A percentile compares a stretch with the other conserved stretches of the same genome.
Evolutionary conservation across 1,140 invertebrate species (phyloP).

Genomic region (Drosophila simulans): DNA sequence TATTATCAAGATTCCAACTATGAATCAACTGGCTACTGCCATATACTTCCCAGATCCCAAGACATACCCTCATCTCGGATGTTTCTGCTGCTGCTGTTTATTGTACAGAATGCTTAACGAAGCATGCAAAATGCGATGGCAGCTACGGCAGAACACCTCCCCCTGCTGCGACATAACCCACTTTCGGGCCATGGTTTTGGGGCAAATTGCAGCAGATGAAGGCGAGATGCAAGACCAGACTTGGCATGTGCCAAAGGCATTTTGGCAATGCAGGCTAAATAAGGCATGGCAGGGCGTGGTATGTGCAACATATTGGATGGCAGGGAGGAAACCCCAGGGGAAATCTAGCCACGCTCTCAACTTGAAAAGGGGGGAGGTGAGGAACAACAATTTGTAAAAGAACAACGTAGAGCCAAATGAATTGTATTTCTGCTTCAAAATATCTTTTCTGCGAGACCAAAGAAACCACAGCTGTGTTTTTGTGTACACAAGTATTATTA

Average conservation of each 20-base stretch:
- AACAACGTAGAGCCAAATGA: slow-evolving; percentile 32
- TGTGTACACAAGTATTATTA: slow-evolving; percentile 20
- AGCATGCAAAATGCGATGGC: slow-evolving; percentile 78
- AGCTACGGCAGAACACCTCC: slow-evolving; percentile 9
- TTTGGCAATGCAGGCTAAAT: slow-evolving; percentile 49
- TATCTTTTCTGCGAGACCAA: slow-evolving; percentile 71
- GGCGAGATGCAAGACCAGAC: slow-evolving; percentile 22
- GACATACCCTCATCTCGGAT: slow-evolving; percentile 1
- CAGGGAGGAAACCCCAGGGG: slow-evolving; percentile 21
- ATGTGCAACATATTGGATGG: slow-evolving; percentile 57
- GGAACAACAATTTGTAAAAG: slow-evolving; percentile 25
- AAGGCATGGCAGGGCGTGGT: slow-evolving; percentile 39
- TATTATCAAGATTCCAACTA: background rate
- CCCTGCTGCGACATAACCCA: background rate
- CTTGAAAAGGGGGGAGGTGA: slow-evolving; percentile 16
- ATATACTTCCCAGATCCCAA: background rate
- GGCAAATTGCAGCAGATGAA: slow-evolving; percentile 44
- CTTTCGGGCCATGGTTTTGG: slow-evolving; percentile 2
- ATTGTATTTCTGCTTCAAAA: slow-evolving; percentile 40
- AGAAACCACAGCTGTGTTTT: slow-evolving; percentile 65
- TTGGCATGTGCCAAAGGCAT: slow-evolving; percentile 47
- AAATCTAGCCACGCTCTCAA: slow-evolving; percentile 22
- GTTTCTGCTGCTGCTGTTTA: slow-evolving; percentile 43
- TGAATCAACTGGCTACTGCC: background rate
- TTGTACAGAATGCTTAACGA: slow-evolving; percentile 78